Percentiles rank a stretch among this genome's conserved stretches.
phyloP scores from a whole-genome alignment of 2,797 vertebrate species.

The Pangasius krempfi region DNA sequence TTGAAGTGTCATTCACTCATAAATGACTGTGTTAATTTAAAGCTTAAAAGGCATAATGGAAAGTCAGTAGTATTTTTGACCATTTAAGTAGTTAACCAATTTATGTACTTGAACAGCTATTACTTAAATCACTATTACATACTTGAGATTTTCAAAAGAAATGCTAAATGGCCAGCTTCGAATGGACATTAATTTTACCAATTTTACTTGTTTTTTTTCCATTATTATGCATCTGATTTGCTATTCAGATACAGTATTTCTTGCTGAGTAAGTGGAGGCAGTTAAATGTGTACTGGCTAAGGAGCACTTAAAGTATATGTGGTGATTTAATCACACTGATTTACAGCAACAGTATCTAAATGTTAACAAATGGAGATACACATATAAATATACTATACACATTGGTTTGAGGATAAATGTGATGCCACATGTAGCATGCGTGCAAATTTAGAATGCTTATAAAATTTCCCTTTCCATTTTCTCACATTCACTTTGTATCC shows the following conservation, averaged over 20 bases:
- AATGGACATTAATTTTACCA: neutral
- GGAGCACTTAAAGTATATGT: neutral
- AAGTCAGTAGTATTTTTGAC: constrained; percentile 26
- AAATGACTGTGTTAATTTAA: constrained; percentile 20
- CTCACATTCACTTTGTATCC: neutral
- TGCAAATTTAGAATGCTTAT: neutral
- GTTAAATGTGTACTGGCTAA: neutral
- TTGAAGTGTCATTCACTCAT: constrained; percentile 23
- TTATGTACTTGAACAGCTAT: constrained; percentile 25
- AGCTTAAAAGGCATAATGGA: constrained; percentile 20
- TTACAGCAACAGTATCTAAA: neutral
- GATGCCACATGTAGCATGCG: neutral
- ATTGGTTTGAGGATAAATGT: neutral
- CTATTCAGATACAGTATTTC: neutral
- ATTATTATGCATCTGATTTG: neutral
- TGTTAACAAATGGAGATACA: neutral
- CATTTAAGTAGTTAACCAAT: constrained; percentile 31
- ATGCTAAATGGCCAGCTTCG: neutral
- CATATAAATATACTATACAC: neutral
- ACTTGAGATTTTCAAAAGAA: constrained; percentile 5
- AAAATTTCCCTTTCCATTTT: neutral
- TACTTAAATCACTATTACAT: constrained; percentile 21
- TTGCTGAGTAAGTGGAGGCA: constrained; percentile 4
- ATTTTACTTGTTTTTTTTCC: neutral
- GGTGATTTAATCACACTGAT: neutral